phyloP scores from a whole-genome alignment of 2,797 vertebrate genomes.

The Acipenser oxyrinchus region DNA sequence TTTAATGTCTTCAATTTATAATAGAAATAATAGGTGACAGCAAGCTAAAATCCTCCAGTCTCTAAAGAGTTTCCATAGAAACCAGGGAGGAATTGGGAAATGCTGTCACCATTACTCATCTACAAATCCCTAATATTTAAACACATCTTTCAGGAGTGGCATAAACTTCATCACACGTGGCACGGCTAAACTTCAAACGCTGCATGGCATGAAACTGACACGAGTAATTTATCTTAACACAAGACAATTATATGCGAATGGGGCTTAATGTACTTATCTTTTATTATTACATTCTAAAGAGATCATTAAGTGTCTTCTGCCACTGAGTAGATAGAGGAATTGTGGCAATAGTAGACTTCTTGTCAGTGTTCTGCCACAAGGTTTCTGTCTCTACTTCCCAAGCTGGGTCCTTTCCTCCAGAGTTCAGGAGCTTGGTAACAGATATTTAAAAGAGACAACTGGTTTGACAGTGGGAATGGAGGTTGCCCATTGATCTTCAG shows the following conservation, averaged over 20 bases:
- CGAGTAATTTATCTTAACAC: slow-evolving; percentile 48
- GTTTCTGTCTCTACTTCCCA: too few species aligned
- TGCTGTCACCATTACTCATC: slow-evolving; percentile 41
- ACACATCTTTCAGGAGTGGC: slow-evolving; percentile 46
- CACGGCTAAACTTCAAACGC: slow-evolving; percentile 46
- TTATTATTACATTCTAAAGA: slow-evolving; percentile 37
- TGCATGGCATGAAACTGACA: slow-evolving; percentile 36
- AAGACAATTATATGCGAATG: slow-evolving; percentile 47
- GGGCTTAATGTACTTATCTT: slow-evolving; percentile 44
- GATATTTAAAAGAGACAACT: too few species aligned
- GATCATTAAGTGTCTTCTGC: slow-evolving; percentile 27
- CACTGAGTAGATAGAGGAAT: slow-evolving; percentile 17
- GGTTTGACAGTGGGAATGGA: too few species aligned
- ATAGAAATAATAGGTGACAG: slow-evolving; percentile 45
- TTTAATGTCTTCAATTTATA: slow-evolving; percentile 53
- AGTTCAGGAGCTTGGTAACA: too few species aligned
- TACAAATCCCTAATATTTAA: slow-evolving; percentile 47
- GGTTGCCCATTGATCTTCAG: too few species aligned
- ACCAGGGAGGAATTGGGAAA: slow-evolving; percentile 33
- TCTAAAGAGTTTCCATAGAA: slow-evolving; percentile 41
- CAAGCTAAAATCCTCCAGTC: slow-evolving; percentile 42
- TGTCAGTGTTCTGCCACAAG: too few species aligned
- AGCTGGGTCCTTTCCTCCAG: too few species aligned
- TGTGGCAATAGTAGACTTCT: slow-evolving; percentile 11
- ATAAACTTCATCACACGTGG: slow-evolving; percentile 40